Conservation (phyloP, 2,888 invertebrate species). For the Heliconius ethilla region DNA sequence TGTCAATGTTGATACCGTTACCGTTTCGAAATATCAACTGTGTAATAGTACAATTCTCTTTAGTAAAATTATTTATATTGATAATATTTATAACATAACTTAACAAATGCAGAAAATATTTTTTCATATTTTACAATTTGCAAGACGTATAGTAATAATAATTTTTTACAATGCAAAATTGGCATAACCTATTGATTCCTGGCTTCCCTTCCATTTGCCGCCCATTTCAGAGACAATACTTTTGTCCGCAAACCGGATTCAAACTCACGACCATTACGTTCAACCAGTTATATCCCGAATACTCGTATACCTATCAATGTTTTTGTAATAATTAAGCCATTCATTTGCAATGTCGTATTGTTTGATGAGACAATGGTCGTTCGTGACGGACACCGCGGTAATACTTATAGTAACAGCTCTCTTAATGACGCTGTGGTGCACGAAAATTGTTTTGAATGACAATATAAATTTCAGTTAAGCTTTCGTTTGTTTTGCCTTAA, state of each 20-base stretch:
- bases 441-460: not conserved
- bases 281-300: not conserved
- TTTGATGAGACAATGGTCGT: slow-evolving; percentile 36
- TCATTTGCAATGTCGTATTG: slow-evolving; percentile 34
- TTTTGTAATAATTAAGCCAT: slow-evolving; percentile 32
- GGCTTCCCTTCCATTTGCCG: too few relatives aligned
- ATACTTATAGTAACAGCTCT: slow-evolving; percentile 6
- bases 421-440: not conserved
- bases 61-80: too few relatives aligned
- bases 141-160: too few relatives aligned
- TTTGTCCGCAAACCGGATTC: not conserved
- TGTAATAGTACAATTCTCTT: not conserved
- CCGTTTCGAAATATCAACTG: not conserved
- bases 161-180: too few relatives aligned
- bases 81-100: too few relatives aligned
- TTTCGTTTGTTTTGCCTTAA: not conserved
- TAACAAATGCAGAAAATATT: too few relatives aligned
- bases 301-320: not conserved
- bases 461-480: not conserved
- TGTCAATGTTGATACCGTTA: too few relatives aligned
- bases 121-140: too few relatives aligned
- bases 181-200: too few relatives aligned
- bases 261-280: not conserved
- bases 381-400: slow-evolving; percentile 23
- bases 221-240: not conserved